phyloP scores from a whole-genome alignment of 92 coral and sea anemone genomes.

The Palythoa heliodiscus region DNA sequence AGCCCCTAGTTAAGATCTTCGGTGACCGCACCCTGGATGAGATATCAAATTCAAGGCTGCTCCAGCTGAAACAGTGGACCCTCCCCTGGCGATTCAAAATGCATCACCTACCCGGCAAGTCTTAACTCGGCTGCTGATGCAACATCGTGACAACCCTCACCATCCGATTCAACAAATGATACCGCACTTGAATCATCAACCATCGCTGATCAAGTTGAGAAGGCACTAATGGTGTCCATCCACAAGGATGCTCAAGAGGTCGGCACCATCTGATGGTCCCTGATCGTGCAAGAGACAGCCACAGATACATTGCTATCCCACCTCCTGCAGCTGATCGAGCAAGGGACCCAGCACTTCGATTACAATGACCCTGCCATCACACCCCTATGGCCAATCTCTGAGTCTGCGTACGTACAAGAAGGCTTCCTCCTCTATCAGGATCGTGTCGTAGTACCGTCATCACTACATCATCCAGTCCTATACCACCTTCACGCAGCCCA shows the following conservation, averaged over 20 bases:
- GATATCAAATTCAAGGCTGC: conserved; percentile 59
- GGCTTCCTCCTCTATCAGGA: background rate
- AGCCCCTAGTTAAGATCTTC: conserved; percentile 39
- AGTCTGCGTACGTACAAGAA: background rate
- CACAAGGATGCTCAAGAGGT: conserved; percentile 56
- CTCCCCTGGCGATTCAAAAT: conserved; percentile 75
- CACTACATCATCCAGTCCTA: background rate
- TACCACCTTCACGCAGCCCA: background rate
- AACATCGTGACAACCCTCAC: conserved; percentile 68
- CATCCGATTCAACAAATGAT: conserved; percentile 53
- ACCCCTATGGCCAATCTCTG: background rate
- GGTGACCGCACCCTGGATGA: conserved; percentile 47
- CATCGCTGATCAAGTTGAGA: conserved; percentile 55
- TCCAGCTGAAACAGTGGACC: conserved; percentile 76
- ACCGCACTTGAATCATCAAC: conserved; percentile 53
- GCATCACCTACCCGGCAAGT: conserved; percentile 67
- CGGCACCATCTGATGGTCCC: conserved; percentile 42
- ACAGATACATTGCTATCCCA: background rate
- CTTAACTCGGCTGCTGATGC: conserved; percentile 69
- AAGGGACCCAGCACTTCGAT: background rate
- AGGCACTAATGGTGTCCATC: conserved; percentile 60
- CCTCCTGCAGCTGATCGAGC: background rate
- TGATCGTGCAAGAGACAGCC: background rate
- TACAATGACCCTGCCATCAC: background rate
- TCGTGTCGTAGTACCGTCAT: background rate